Evolutionary conservation across 2,797 vertebrate genomes (phyloP), one percentile per base, ranked within the genome.

Genomic region (Phaenicophaeus curvirostris): DNA sequence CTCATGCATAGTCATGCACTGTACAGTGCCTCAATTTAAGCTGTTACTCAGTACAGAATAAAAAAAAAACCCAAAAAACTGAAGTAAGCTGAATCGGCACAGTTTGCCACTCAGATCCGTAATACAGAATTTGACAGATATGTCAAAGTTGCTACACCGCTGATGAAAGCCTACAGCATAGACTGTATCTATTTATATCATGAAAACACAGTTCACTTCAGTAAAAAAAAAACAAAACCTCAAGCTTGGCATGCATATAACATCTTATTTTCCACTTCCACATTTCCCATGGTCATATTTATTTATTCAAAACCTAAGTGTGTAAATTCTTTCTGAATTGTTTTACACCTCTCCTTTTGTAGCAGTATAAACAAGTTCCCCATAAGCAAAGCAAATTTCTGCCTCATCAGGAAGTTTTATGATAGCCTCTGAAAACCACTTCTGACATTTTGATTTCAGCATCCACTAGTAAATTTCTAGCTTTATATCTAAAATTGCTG

Each of bases 121-220:
- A 87, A 42, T 5, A 37, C 1, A 51, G 44, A 15, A n/a, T 41
- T 66, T 88, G 74, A 88, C 42, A 90, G 59, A 79, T 16, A 63
- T 7, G 33, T 39, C 68, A 41, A 58, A 94, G 69, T 66, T 58
- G 13, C 39, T 63, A 54, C 31, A 71, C 7, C 63, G 62, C 13
- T 9, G 46, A 75, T 30, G 23, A 83, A 93, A 84, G 31, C 16
- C 69, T 75, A 18, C 23, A 48, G 31, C 2, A 4, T 12, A 81
- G 51, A 66, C 33, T 6, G 20, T 31, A 55, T 44, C 44, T 76
- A 54, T 92, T 77, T 78, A n/a, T 28, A 77, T 11, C 8, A 71
- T 18, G 19, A 92, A 91, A 85, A 91, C 13, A 77, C 16, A 85
- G 30, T 37, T 78, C 57, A 85, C 16, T 30, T 93, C 66, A 85